Percentiles rank a stretch among this genome's conserved stretches.
Evolutionary conservation across 2,797 vertebrate species (phyloP).

Genomic region (Hapalemur alaotrensis): DNA sequence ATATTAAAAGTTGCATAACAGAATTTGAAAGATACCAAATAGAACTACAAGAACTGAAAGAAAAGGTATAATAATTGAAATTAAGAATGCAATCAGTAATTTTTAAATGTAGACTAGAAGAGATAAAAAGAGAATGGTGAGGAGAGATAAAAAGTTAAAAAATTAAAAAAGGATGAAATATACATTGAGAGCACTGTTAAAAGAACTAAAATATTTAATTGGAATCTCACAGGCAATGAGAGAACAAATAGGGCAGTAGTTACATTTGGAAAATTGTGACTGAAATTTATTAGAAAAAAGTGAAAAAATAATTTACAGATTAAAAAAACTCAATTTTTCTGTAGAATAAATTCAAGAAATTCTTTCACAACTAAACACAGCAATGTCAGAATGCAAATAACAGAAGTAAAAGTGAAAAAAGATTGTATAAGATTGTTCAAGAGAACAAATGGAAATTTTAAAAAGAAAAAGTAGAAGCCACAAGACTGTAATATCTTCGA

Average conservation of each 20-base stretch:
- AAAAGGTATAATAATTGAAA: neutral
- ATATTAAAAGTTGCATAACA: neutral
- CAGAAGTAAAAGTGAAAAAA: neutral
- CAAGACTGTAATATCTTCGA: neutral
- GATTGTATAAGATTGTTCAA: neutral
- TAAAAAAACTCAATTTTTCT: neutral
- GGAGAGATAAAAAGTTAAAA: neutral
- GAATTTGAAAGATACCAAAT: neutral
- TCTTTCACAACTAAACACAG: neutral
- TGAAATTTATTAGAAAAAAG: neutral
- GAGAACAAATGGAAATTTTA: neutral
- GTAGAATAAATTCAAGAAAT: neutral
- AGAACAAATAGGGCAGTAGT: too few relatives aligned
- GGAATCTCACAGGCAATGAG: too few relatives aligned
- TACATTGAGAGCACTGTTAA: neutral
- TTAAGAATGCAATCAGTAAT: neutral
- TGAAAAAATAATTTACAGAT: neutral
- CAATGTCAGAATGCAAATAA: neutral
- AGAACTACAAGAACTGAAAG: neutral
- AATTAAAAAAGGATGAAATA: neutral
- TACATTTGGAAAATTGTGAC: too few relatives aligned
- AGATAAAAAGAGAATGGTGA: neutral
- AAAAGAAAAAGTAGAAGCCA: neutral
- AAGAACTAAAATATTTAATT: neutral
- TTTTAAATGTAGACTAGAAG: neutral